A percentile compares a stretch with the other conserved stretches of the same genome.
These are phyloP conservation scores for Eleutherodactylus coqui DNA, from an alignment of 2,797 vertebrate species.

Conservation along the genomic window DNA sequence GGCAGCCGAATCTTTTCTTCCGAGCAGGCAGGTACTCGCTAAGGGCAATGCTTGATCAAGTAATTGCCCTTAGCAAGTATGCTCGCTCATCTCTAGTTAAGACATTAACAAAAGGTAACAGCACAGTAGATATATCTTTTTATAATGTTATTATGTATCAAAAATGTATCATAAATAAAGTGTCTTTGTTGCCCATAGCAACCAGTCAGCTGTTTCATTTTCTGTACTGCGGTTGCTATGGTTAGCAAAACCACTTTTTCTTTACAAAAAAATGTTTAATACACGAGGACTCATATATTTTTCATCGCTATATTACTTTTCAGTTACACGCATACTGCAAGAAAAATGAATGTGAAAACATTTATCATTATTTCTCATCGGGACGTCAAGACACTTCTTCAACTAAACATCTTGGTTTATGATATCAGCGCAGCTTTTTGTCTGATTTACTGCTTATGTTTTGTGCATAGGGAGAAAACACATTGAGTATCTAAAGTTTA, in stretches of 20 bases:
- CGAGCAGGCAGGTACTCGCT: too few species aligned
- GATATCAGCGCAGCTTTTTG: conserved; percentile 44
- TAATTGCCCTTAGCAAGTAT: too few species aligned
- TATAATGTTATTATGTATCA: background rate
- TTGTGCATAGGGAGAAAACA: conserved; percentile 33
- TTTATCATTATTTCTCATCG: conserved; percentile 50
- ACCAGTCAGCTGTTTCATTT: background rate
- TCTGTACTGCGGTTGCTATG: background rate
- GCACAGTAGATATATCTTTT: background rate
- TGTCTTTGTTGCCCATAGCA: background rate
- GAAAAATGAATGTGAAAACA: conserved; percentile 21
- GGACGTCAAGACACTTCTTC: conserved; percentile 39
- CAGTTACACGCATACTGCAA: conserved; percentile 8
- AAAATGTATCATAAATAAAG: background rate
- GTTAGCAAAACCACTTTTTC: background rate
- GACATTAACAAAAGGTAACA: background rate
- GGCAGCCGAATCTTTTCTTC: too few species aligned
- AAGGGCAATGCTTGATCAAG: too few species aligned
- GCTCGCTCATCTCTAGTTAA: too few species aligned
- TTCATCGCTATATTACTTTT: background rate
- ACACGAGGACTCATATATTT: background rate
- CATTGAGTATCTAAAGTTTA: conserved; percentile 51
- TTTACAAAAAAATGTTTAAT: background rate
- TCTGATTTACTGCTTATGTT: conserved; percentile 45
- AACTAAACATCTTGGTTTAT: conserved; percentile 51